Conservation (phyloP, 2,888 invertebrate genomes). For the Parasteatoda lunata region DNA sequence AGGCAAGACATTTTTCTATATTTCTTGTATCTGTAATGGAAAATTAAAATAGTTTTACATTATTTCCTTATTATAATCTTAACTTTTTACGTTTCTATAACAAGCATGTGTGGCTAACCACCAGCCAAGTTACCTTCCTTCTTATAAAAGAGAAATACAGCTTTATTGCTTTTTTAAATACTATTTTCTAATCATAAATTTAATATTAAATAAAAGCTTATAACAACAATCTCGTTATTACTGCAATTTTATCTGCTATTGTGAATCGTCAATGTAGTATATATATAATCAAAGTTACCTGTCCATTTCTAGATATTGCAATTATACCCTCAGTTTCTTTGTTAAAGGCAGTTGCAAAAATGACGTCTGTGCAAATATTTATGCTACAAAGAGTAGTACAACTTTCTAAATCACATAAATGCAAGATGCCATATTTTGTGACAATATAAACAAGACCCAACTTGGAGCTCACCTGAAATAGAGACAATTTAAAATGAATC, state of each 20-base stretch:
- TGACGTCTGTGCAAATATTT: constrained; percentile 73
- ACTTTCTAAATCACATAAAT: constrained; percentile 75
- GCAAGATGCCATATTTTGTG: constrained; percentile 75
- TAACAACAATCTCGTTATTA: background rate
- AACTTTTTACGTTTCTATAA: too few relatives aligned
- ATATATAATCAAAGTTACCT: constrained; percentile 54
- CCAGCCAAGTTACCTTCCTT: too few relatives aligned
- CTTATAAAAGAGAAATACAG: too few relatives aligned
- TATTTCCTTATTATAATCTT: too few relatives aligned
- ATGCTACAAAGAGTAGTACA: constrained; percentile 73
- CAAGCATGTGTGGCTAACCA: too few relatives aligned
- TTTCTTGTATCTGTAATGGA: too few relatives aligned
- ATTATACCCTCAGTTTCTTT: constrained; percentile 70
- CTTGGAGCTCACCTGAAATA: constrained; percentile 73
- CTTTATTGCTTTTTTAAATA: too few relatives aligned
- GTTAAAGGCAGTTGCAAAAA: constrained; percentile 73
- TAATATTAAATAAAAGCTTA: background rate
- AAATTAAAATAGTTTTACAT: too few relatives aligned
- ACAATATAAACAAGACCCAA: constrained; percentile 74
- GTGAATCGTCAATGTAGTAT: background rate
- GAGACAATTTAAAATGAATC: background rate
- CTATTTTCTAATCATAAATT: background rate
- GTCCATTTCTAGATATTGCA: constrained; percentile 70
- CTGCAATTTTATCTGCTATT: too few relatives aligned
- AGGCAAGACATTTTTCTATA: too few relatives aligned